These are phyloP conservation scores for Drosophila antonietae DNA, from an alignment of 2,888 invertebrate species.

Conservation along the genomic window DNA sequence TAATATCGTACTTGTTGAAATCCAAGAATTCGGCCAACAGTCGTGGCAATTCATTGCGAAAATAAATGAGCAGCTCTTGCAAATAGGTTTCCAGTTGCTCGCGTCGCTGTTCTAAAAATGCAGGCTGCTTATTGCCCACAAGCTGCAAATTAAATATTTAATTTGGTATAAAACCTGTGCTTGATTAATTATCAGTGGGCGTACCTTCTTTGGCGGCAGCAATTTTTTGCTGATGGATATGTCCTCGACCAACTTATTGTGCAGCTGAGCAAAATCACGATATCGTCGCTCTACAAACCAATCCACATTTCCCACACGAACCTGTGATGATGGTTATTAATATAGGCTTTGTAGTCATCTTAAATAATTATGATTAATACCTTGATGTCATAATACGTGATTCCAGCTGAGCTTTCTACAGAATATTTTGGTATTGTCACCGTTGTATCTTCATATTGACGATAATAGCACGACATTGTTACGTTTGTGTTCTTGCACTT, in stretches of 20 bases:
- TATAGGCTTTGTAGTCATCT: background rate
- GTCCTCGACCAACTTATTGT: constrained; percentile 91
- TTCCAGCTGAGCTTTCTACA: constrained; percentile 87
- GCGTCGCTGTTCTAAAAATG: constrained; percentile 93
- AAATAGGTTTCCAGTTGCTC: constrained; percentile 93
- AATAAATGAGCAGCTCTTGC: constrained; percentile 89
- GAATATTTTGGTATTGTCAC: constrained; percentile 88
- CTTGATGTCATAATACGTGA: constrained; percentile 90
- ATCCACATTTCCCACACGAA: constrained; percentile 88
- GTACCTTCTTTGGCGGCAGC: constrained; percentile 94
- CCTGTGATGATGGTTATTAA: constrained; percentile 13
- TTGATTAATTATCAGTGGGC: constrained; percentile 27
- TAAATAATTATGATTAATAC: constrained; percentile 43
- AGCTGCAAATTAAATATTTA: constrained; percentile 32
- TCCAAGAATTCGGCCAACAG: constrained; percentile 93
- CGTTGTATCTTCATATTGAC: constrained; percentile 88
- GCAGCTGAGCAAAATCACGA: constrained; percentile 94
- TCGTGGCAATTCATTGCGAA: constrained; percentile 92
- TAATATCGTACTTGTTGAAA: constrained; percentile 95
- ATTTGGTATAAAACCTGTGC: too few species aligned
- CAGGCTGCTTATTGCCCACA: constrained; percentile 92
- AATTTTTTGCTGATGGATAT: constrained; percentile 93
- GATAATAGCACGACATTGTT: constrained; percentile 90
- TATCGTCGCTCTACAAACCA: constrained; percentile 95
- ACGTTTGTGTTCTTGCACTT: constrained; percentile 15